A percentile compares a stretch with the other conserved stretches of the same genome.
Conservation (phyloP, 2,888 invertebrate genomes). For the Eurytoma adleriae region DNA sequence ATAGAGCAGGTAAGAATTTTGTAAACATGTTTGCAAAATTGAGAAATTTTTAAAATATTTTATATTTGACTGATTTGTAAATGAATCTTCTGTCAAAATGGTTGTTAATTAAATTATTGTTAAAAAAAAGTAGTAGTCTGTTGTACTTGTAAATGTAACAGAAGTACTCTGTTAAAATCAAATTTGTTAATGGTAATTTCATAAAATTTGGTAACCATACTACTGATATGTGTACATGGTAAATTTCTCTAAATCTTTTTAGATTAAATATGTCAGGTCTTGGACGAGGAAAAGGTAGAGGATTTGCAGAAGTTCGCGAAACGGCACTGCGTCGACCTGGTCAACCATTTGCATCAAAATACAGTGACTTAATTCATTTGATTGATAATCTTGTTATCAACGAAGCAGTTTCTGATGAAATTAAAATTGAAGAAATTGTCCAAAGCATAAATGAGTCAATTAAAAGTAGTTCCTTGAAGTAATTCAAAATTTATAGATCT, state of each 20-base stretch:
- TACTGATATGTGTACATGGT: too few species aligned
- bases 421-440: conserved; percentile 41
- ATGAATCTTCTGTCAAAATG: too few species aligned
- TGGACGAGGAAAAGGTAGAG: conserved; percentile 65
- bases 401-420: conserved; percentile 18
- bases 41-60: too few species aligned
- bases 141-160: neutral
- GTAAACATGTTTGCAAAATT: too few species aligned
- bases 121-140: neutral
- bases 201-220: too few species aligned
- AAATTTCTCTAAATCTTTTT: neutral
- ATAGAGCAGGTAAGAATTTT: too few species aligned
- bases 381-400: conserved; percentile 55
- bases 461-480: conserved; percentile 46
- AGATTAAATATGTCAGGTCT: conserved; percentile 58
- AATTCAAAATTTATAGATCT: conserved; percentile 1
- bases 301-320: conserved; percentile 59
- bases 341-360: conserved; percentile 42
- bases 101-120: too few species aligned
- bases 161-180: too few species aligned
- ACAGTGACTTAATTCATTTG: conserved; percentile 54
- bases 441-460: conserved; percentile 35
- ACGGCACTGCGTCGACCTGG: conserved; percentile 62
- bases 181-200: too few species aligned
- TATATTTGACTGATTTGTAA: too few species aligned